Evolutionary conservation across 2,797 vertebrate species (phyloP).

Genomic region (Pangasius macronema): DNA sequence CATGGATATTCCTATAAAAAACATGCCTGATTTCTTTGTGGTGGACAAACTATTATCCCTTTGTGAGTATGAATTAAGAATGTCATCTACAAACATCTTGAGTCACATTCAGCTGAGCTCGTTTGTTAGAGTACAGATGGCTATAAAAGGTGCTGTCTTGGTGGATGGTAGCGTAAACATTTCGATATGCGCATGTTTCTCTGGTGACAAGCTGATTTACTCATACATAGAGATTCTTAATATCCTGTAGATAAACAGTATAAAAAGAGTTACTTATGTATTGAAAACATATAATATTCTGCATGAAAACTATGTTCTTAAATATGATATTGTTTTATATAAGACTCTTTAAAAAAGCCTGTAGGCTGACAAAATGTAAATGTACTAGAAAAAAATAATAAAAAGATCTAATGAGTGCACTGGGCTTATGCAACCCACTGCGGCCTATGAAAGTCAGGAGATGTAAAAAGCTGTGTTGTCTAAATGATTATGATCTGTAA

Average conservation of each 20-base stretch:
- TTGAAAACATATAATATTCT: not conserved
- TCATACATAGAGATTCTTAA: conserved; percentile 25
- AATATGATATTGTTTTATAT: not conserved
- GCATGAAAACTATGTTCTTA: not conserved
- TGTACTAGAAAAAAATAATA: not conserved
- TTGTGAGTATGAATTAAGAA: conserved; percentile 32
- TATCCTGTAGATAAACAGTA: conserved; percentile 26
- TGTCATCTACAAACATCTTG: conserved; percentile 5
- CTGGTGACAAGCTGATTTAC: conserved; percentile 38
- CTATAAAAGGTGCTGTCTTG: conserved; percentile 48
- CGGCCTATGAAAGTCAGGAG: not conserved
- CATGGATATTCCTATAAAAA: conserved; percentile 41
- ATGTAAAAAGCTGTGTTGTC: not conserved
- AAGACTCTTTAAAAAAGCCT: not conserved
- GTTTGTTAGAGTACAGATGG: conserved; percentile 28
- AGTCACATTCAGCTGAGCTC: conserved; percentile 25
- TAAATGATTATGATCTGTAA: not conserved
- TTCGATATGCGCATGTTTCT: conserved; percentile 1
- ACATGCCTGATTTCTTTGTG: not conserved
- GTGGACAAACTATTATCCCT: not conserved
- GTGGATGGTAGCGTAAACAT: conserved; percentile 31
- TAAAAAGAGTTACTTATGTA: not conserved
- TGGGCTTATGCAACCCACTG: not conserved
- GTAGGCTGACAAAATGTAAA: not conserved
- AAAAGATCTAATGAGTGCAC: not conserved